Base-by-base conservation (phyloP, 2,888 invertebrate genomes). In the Sipha maydis region DNA sequence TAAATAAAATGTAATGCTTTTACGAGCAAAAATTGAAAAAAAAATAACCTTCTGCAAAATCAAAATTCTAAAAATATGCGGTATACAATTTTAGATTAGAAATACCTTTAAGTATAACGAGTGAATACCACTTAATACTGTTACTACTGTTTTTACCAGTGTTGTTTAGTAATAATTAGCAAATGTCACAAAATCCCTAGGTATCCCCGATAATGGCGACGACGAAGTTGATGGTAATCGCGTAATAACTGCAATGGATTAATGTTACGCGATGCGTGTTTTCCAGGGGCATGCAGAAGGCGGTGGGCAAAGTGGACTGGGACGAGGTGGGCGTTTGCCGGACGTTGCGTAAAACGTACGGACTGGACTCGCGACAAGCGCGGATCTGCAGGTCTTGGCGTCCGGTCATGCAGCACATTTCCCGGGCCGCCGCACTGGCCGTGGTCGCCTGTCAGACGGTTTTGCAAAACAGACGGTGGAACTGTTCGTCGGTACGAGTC, bases 391-490 rank as follows among this genome's bases (percentile, higher is more conserved):
- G 94, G 89, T 93, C 94, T n/a, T 93, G 94, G 90, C 94, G 94
- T 89, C 94, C 94, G 90, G 93, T 94, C 76, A 96, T 97, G 96
- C 94, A 95, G 83, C 95, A 95, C 91, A 94, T 97, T 89, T 95
- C 95, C n/a, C 93, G 94, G 83, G 96, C 97, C 0, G 95, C 96
- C 8, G 93, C 93, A 71, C 93, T 95, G 89, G 94, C 96, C 9
- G 93, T 94, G 83, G 92, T 94, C 90, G 94, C 95, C 82, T 97
- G 97, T 92, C 95, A 95, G 92, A 92, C 93, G 90, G 93, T 95
- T 41, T 96, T 96, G 92, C 93, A 93, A 48, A 94, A 95, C 91
- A 93, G 96, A 90, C 93, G 96, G 89, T 97, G 97, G 97, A 97
- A 97, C 92, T 97, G 97, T 92, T 95, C 96, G 89, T 95, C 96